Evolutionary conservation across 53 echinoderm and acorn worm genomes (phyloP), one percentile per base, ranked within the genome.

Genomic region (Paelopatides confundens): DNA sequence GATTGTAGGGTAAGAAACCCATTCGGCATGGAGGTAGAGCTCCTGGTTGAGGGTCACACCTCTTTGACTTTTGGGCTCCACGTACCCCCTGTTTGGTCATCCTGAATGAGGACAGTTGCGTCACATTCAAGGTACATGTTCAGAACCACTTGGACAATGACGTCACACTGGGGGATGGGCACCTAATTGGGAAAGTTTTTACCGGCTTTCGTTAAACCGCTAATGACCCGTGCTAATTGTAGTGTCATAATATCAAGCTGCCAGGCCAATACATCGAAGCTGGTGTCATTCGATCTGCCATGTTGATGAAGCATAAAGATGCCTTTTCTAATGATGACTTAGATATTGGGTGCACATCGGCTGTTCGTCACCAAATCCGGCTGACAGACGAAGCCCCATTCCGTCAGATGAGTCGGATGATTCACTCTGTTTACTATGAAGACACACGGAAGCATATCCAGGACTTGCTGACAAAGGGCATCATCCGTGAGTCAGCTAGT

Each of bases 401-500:
- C 35, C 76, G 87, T 9, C 69, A 87, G 63, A 74, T 18, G 31
- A 6, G 77, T 37, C 18, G 63, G 12, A 15, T 62, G 39, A n/a
- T n/a, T n/a, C n/a, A n/a, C n/a, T 71, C 71, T 18, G 69, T 71
- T 9, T 50, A 86, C 52, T 86, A 37, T 30, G 53, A 69, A 51
- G 86, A 86, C 47, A 43, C 86, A 10, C 24, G 86, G 39, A 40
- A 51, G 5, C 87, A 91, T 29, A 62, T 87, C 30, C 36, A 28
- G 49, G 82, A 82, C 15, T 24, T 91, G 71, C 24, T 78, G 71
- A 87, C 87, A 3, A 78, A 79, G 17, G 79, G 67, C 26, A 79
- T 86, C 68, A 86, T 90, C 37, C 58, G 82, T 11, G 69, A 87
- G 15, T 81, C 87, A 9, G 29, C 58, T 26, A 91, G 91, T 35